Conservation (phyloP, 2,797 vertebrate genomes). For the Dicrostonyx torquatus region DNA sequence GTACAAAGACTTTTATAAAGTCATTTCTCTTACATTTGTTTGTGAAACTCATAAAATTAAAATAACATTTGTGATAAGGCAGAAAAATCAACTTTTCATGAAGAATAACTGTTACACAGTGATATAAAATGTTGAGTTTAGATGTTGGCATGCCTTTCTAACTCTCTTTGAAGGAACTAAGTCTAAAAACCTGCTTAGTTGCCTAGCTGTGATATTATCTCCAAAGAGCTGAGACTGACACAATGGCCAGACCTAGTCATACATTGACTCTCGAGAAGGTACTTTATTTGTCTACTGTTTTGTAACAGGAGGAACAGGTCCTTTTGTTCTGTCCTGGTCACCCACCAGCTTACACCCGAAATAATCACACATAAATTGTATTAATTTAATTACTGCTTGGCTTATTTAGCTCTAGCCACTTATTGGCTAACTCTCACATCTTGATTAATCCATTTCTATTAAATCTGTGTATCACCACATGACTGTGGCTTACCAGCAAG, state of each 20-base stretch:
- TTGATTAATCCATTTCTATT: no score
- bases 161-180: slow-evolving; percentile 36
- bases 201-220: neutral
- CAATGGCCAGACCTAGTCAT: neutral
- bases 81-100: slow-evolving; percentile 21
- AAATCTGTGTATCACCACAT: no score
- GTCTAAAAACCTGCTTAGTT: neutral
- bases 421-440: no score
- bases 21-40: slow-evolving; percentile 41
- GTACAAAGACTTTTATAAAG: slow-evolving; percentile 35
- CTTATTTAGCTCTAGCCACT: no score
- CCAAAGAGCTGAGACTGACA: neutral
- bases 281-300: neutral
- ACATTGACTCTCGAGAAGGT: slow-evolving; percentile 4
- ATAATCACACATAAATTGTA: no score
- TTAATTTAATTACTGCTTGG: no score
- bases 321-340: no score
- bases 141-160: neutral
- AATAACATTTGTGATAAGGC: slow-evolving; percentile 65
- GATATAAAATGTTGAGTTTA: neutral
- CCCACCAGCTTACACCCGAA: no score
- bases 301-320: no score
- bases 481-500: no score
- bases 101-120: neutral
- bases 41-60: slow-evolving; percentile 47